Base-by-base conservation (phyloP, 2,797 vertebrate genomes). In the Premnoplex brunnescens region DNA sequence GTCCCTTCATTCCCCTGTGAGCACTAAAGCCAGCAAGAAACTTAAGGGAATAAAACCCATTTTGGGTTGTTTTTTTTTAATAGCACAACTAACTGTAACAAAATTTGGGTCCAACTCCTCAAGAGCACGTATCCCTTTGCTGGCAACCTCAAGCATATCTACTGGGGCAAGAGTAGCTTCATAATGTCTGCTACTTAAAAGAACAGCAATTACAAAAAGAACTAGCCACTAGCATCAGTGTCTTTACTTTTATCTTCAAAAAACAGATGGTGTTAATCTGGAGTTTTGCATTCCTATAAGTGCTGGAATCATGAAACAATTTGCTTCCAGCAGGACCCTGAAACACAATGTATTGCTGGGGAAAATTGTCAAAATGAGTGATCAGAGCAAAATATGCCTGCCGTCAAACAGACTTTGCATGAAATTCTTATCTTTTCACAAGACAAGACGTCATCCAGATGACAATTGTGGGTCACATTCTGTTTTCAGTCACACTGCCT, bases 251-350 rank as follows among this genome's bases (percentile, higher is more conserved):
- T 95, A 96, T 97, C 94, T 96, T 95, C 67, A 82, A 85, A 92
- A 55, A 83, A 91, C 96, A 97, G 93, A 95, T 96, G 95, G 94
- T 95, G 90, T 89, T 95, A 92, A 97, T 97, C 91, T 91, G 71
- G 49, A 94, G 71, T 22, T 86, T 91, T 95, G 79, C 88, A 91
- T 96, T 96, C 93, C 89, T 95, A 18, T 73, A 94, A 93, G 85
- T 60, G 55, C 64, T 62, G 91, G 91, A 95, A 83, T 94, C 95
- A 56, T 93, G 91, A 94, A 93, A 67, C 48, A 86, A 72, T 73
- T 91, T 88, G 69, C 81, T 95, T 92, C 69, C 81, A 80, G 60
- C 20, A 79, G 66, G 43, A 90, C 44, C 48, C 52, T 59, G 63
- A 91, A 91, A 67, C 63, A 85, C 39, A 54, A 27, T 10, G 48